Evolutionary conservation across 2,888 invertebrate genomes (phyloP), one percentile per base, ranked within the genome.

Genomic region (Pollenia amentaria): DNA sequence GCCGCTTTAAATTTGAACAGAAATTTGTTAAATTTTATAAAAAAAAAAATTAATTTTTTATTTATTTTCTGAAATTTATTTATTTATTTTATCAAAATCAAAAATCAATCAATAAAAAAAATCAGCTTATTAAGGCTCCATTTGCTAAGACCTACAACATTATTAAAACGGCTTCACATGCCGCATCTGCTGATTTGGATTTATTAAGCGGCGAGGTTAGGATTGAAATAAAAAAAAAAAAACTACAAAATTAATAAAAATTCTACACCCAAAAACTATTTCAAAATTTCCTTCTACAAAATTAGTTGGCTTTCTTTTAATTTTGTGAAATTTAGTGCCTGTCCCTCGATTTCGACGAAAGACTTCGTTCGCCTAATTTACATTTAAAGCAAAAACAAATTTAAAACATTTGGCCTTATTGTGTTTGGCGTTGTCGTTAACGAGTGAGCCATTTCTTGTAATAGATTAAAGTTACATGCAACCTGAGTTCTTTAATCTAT

Each of bases 121-220:
- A 90, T 90, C 95, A 98, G 98, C 97, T 97, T 95, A 96, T 98
- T 96, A 98, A 98, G 97, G 97, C 98, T 94, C 98, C 98, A 93
- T 98, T 97, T 95, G 97, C 97, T 95, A 98, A 98, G 96, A 97
- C 98, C 95, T 97, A 97, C 96, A 97, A 96, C 95, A 97, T 98
- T 95, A 96, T 98, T 96, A 97, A 97, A 97, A 97, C 97, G 94
- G 92, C 92, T 87, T 92, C 92, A 88, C 92, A 92, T 91, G 97
- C 96, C 93, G 95, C 96, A 94, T 96, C 96, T 90, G 95, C 95
- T 93, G 96, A 96, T 94, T 94, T 96, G 92, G 95, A 95, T 91
- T 89, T 93, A 89, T 93, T 93, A 94, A 95, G 93, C 91, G 92
- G 93, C 92, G 93, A 93, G 93, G 93, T 93, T 93, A 93, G 93